Percentiles rank a stretch among this genome's conserved stretches.
Conservation (phyloP, 2,888 invertebrate genomes). For the Conchocele bisecta region DNA sequence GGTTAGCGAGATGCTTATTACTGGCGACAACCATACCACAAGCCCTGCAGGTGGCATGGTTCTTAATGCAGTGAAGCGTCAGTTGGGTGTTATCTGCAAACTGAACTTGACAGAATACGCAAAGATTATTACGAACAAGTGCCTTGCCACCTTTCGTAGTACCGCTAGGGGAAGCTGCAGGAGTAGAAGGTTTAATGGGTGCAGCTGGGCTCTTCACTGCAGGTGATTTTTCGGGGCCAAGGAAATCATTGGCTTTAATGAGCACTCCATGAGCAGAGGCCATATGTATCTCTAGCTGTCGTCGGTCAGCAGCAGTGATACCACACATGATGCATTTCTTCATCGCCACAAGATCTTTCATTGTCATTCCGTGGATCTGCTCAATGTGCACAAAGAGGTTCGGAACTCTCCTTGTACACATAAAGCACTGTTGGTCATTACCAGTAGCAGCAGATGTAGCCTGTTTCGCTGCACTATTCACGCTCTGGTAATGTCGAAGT, state of each 20-base stretch:
- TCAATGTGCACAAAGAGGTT: conserved; percentile 64
- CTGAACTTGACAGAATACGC: conserved; percentile 76
- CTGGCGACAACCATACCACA: conserved; percentile 78
- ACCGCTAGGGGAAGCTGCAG: conserved; percentile 1
- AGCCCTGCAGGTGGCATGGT: conserved; percentile 75
- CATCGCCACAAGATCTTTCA: conserved; percentile 63
- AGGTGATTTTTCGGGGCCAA: conserved; percentile 14
- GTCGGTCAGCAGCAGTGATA: conserved; percentile 62
- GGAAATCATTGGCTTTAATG: conserved; percentile 63
- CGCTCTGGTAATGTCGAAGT: conserved; percentile 52
- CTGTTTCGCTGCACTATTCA: neutral
- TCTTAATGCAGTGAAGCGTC: conserved; percentile 74
- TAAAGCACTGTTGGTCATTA: conserved; percentile 58
- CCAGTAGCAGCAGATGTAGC: conserved; percentile 10
- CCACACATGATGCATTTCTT: conserved; percentile 77
- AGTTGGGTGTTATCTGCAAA: conserved; percentile 77
- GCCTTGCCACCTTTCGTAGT: conserved; percentile 17
- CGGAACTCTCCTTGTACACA: conserved; percentile 58
- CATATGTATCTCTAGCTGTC: conserved; percentile 72
- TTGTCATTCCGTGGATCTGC: conserved; percentile 60
- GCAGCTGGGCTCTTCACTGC: neutral
- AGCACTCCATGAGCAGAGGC: conserved; percentile 71
- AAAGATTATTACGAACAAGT: conserved; percentile 68
- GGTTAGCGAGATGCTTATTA: conserved; percentile 64
- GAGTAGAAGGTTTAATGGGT: conserved; percentile 2